These are phyloP conservation scores for Pogona vitticeps DNA, from an alignment of 2,113 vertebrate species.

Conservation along the genomic window DNA sequence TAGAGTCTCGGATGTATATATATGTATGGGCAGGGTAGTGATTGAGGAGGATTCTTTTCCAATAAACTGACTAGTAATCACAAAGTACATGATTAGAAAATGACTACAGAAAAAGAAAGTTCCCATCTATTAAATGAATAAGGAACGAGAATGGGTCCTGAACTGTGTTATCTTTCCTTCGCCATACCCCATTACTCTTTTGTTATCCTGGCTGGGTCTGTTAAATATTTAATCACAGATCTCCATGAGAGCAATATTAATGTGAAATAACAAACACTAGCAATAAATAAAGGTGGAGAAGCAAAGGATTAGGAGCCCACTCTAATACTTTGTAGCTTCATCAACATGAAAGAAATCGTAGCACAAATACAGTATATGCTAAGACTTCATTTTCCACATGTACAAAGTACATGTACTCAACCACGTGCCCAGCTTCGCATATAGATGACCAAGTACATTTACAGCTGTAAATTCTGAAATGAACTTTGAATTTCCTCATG, in stretches of 20 bases:
- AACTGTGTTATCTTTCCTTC: background rate
- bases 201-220: background rate
- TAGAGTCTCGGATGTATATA: no score
- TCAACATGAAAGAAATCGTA: background rate
- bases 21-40: background rate
- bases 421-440: background rate
- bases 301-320: background rate
- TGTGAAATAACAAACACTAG: background rate
- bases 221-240: background rate
- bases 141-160: background rate
- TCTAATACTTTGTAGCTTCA: background rate
- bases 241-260: background rate
- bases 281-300: background rate
- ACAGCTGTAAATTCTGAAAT: background rate
- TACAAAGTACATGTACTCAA: background rate
- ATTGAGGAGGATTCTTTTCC: background rate
- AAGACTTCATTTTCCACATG: background rate
- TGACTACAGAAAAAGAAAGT: no score
- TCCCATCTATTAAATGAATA: background rate
- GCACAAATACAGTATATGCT: background rate
- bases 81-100: no score
- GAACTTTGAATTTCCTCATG: background rate
- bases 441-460: background rate
- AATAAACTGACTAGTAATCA: background rate
- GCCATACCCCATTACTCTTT: background rate